A percentile compares a stretch with the other conserved stretches of the same genome.
Conservation (phyloP, 2,113 vertebrate genomes). For the Poeciliopsis retropinna region DNA sequence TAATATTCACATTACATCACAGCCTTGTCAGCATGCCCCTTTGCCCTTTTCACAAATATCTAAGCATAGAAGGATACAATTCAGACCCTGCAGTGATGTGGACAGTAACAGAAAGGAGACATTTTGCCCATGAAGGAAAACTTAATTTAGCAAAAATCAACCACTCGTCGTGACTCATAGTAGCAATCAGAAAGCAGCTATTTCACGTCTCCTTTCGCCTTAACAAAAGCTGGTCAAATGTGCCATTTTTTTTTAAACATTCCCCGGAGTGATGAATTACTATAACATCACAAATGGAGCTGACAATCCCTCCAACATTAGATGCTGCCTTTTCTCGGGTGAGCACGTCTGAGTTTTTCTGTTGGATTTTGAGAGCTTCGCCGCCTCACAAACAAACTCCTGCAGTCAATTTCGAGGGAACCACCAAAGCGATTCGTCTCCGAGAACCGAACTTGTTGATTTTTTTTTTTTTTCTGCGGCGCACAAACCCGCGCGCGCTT, state of each 20-base stretch:
- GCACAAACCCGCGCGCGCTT: background rate
- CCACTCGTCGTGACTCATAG: background rate
- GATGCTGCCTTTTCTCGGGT: too few relatives aligned
- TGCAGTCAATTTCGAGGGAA: conserved; percentile 26
- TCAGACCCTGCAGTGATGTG: background rate
- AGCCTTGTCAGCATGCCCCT: conserved; percentile 54
- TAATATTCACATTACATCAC: conserved; percentile 22
- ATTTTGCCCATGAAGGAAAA: background rate
- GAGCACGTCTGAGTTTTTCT: background rate
- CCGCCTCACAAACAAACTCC: conserved; percentile 1
- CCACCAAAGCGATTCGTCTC: background rate
- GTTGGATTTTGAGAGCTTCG: background rate
- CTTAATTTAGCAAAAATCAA: too few relatives aligned
- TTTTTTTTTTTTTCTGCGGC: background rate
- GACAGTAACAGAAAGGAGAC: background rate
- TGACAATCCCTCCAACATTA: background rate
- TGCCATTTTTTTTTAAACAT: background rate
- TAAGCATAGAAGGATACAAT: background rate
- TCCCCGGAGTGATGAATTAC: background rate
- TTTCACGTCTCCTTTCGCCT: background rate
- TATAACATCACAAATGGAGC: background rate
- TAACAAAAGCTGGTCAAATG: background rate
- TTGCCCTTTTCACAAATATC: conserved; percentile 53
- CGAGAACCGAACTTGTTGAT: conserved; percentile 14
- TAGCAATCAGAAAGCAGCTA: background rate